phyloP scores from a whole-genome alignment of 2,888 invertebrate species.

The Lithophane semibrunnea region DNA sequence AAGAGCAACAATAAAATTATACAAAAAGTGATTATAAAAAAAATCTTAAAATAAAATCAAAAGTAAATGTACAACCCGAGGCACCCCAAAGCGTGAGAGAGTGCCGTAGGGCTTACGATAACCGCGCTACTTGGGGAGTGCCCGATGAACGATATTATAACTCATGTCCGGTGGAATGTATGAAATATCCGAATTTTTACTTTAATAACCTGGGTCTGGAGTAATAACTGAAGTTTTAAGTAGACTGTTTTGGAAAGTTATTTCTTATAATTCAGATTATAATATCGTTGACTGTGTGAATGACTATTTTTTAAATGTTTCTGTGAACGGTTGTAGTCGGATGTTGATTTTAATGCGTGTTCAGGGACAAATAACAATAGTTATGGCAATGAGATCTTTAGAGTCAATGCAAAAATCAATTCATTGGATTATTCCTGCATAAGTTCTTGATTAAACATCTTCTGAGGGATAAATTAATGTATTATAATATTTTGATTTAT shows the following conservation, averaged over 20 bases:
- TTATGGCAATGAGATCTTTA: neutral
- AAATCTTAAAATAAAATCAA: conserved; percentile 47
- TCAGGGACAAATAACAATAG: neutral
- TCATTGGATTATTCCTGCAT: neutral
- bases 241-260: conserved; percentile 42
- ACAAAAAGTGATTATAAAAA: conserved; percentile 45
- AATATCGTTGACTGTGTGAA: neutral
- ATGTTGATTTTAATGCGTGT: conserved; percentile 4
- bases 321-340: neutral
- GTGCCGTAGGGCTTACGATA: conserved; percentile 58
- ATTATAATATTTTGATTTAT: neutral
- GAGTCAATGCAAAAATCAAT: neutral
- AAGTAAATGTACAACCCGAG: conserved; percentile 31
- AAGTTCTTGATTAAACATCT: neutral
- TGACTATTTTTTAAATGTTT: neutral
- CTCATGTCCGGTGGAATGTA: conserved; percentile 62
- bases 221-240: conserved; percentile 47
- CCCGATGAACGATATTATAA: conserved; percentile 46
- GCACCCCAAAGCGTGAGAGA: conserved; percentile 64
- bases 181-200: conserved; percentile 66
- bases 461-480: neutral
- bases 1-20: conserved; percentile 2
- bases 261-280: conserved; percentile 14
- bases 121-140: conserved; percentile 57
- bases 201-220: conserved; percentile 44